Base-by-base conservation (phyloP, 2,888 invertebrate genomes). In the Himalopsyche tibetana region DNA sequence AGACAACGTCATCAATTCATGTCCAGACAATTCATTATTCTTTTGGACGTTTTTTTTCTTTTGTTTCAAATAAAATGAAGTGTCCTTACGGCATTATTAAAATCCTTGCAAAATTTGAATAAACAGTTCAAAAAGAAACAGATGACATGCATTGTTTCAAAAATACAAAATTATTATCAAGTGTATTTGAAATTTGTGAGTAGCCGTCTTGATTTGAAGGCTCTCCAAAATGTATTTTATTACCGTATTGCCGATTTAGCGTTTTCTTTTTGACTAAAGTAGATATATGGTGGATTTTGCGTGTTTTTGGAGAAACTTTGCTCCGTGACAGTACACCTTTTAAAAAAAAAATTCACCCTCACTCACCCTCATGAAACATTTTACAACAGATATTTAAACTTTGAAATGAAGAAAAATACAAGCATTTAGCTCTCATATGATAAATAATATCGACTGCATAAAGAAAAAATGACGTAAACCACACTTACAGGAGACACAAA, bases 81-180 rank as follows among this genome's bases (percentile, higher is more conserved):
- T 74, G 74, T 74, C 19, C 74, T 74, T 36, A 36, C 4, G n/a
- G 38, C 36, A 74, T 74, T 74, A 36, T 5, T 1, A 28, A 74
- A 36, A 74, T 74, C 36, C 6, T 15, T 74, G 38, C 15, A 74
- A 74, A 74, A 36, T 38, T 74, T 36, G 74, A 74, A 74, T 3
- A 74, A 74, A 74, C 15, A 74, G 74, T 74, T 74, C 74, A 74
- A 74, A 74, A 74, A 74, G 74, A 74, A 74, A 36, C 36, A 12
- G 38, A 74, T 74, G 74, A 74, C 38, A 11, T 38, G 15, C 4
- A 36, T 74, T 74, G 38, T 36, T 74, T 74, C 36, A 38, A 38
- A 36, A 74, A 36, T 12, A 74, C 11, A 74, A 74, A 36, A 74
- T 36, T 38, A 36, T 15, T 28, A 28, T 74, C 74, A 74, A 74